Evolutionary conservation across 2,797 vertebrate genomes (phyloP), one percentile per base, ranked within the genome.

Genomic region (Fistularia commersonii): DNA sequence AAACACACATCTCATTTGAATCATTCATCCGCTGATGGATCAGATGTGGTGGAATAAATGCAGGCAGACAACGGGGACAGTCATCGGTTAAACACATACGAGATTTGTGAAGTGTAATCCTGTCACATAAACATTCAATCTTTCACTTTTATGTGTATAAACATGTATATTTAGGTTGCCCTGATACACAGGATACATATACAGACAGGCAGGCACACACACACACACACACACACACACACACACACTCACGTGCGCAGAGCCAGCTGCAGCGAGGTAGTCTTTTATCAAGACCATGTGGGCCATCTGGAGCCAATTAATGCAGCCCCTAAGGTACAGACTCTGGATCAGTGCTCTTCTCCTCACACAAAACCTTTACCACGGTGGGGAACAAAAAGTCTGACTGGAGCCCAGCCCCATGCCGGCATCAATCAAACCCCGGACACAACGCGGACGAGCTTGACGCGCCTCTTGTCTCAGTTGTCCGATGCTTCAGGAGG

Each of bases 261-360:
- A 76, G 53, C 67, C 79, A 82, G 83, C 82, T 85, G 81, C 71
- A 63, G 61, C 31, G 58, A 77, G 66, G 69, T 76, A 73, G 65
- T 72, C 45, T 70, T 86, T 87, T 84, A 88, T 88, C 75, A 81
- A 71, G 75, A 79, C 77, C 88, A 87, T 86, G 81, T 88, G 83
- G 74, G 69, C 80, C 85, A 86, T 88, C 84, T 89, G 88, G 85
- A 87, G 65, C 77, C 75, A 79, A 80, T 84, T 81, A 82, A 73
- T 72, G 38, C 42, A 67, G 60, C 72, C 82, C 78, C 69, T 35
- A 51, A 85, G 84, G 76, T 77, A 76, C 77, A 74, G 74, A 83
- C 69, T 79, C 72, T 61, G 77, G 76, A 84, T 84, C 82, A 76
- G 79, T 46, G 73, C 73, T 60, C 52, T 15, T 55, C 74, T 74